Evolutionary conservation across 2,797 vertebrate species (phyloP).

Genomic region (Bradypodion ventrale): DNA sequence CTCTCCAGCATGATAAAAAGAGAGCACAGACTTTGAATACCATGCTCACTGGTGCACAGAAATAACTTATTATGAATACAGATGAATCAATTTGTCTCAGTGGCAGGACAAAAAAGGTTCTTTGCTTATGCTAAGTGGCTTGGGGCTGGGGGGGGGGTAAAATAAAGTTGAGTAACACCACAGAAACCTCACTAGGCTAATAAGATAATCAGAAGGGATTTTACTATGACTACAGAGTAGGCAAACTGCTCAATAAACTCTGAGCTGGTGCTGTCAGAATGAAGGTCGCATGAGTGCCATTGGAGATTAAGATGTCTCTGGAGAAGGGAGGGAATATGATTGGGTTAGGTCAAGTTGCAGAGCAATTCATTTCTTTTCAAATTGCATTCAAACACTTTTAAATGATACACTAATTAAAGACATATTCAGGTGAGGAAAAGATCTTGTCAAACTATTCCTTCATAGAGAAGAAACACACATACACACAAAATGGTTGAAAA

Average conservation of each 20-base stretch:
- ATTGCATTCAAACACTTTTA: not conserved
- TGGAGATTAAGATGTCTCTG: not conserved
- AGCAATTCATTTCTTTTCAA: not conserved
- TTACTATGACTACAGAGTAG: not conserved
- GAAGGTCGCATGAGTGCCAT: slow-evolving; percentile 6
- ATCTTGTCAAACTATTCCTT: too few species aligned
- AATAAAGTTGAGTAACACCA: not conserved
- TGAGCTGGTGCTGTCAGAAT: not conserved
- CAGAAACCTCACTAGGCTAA: not conserved
- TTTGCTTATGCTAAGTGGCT: not conserved
- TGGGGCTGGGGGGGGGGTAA: too few species aligned
- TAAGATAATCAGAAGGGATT: not conserved
- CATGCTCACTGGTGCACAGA: not conserved
- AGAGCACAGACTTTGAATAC: not conserved
- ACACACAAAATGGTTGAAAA: not conserved
- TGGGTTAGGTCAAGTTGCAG: not conserved
- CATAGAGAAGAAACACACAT: not conserved
- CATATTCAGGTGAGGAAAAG: not conserved
- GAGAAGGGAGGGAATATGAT: not conserved
- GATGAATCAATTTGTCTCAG: slow-evolving; percentile 16
- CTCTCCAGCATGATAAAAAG: not conserved
- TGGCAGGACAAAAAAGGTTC: not conserved
- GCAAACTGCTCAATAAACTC: slow-evolving; percentile 6
- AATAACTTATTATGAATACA: slow-evolving; percentile 21
- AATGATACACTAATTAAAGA: not conserved